Evolutionary conservation across 2,888 invertebrate species (phyloP), one percentile per base, ranked within the genome.

Genomic region (Campoletis raptor): DNA sequence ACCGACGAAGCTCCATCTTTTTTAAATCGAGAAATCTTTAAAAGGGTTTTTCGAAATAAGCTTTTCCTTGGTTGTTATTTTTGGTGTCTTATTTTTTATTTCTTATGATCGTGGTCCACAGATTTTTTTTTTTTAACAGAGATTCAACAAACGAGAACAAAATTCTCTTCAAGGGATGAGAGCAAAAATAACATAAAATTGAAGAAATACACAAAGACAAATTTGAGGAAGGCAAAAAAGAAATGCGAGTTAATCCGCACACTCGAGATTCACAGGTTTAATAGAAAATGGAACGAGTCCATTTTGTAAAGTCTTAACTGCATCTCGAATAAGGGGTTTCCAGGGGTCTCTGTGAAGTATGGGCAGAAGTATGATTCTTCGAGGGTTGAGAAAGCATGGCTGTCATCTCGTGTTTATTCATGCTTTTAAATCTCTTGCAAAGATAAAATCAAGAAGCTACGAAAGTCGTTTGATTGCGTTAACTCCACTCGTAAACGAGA

Each of bases 361-460:
- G 67, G 10, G 4, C 21, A 21, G 10, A 40, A 67, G 37, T 40
- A 67, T 21, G 67, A 67, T 10, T 40, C 37, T 67, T 40, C 2
- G 10, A 40, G 21, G 67, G n/a, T 18, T n/a, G 64, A 18, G 9
- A n/a, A 40, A 40, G n/a, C 21, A 40, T 21, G 21, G 40, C 21
- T 67, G 40, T 40, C 40, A 40, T 40, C n/a, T 21, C 67, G n/a
- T 67, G 40, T 67, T 67, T 67, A 67, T 40, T 67, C 30, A 67
- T 67, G 67, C 67, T 67, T 21, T 40, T n/a, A 67, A 24, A 67
- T 40, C 10, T 67, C 67, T 40, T n/a, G n/a, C n/a, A 48, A 18
- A 67, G n/a, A 67, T 67, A 8, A 10, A 67, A 67, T 67, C 40
- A 40, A 40, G 21, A 36, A 10, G 2, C 40, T 12, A 21, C n/a